Evolutionary conservation across 35 echinoderm and acorn worm genomes (phyloP), one percentile per base, ranked within the genome.

Genomic region (Apostichopus parvimensis): DNA sequence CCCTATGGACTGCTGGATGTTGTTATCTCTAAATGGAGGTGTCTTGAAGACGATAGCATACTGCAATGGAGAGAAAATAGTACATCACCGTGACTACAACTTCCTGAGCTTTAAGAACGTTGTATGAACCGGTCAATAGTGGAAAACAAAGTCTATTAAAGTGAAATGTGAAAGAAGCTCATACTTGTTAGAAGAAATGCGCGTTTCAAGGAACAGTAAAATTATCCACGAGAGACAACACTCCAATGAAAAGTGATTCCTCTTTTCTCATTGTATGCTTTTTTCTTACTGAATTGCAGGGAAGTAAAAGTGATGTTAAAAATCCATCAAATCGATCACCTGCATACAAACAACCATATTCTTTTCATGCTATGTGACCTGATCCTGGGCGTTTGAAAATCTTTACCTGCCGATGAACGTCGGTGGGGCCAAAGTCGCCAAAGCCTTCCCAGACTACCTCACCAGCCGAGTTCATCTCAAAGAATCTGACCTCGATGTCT

Each of bases 11-110:
- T 93, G 80, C 60, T 57, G 54, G 83, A 99, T 99, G 80, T 92
- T 80, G 28, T 94, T 90, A 57, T 79, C 89, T 56, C 81, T 92
- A 76, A 95, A 96, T 6, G 54, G 57, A 82, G 95, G 97, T 6
- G 97, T 96, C 58, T 96, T 99, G 95, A 99, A 99, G 22, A 99
- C 97, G 24, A 99, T 99, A 8, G 97, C 97, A 94, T 91, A 99
- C 97, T 99, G 88, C 17, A 71, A 86, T 52, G 83, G 70, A 91
- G 56, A 80, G 54, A 57, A 26, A 91, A 2, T 2, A 90, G 2
- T 18, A 77, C 22, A 68, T 45, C 34, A 45, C 34, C 34, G 34
- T 45, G 71, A 17, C 71, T 45, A 45, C 34, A 45, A 45, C 34
- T 45, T 45, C 34, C 34, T 45, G 34, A 45, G 34, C 34, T 45